These are phyloP conservation scores for Ornithoptera priamus DNA, from an alignment of 2,888 invertebrate species.

Conservation along the genomic window DNA sequence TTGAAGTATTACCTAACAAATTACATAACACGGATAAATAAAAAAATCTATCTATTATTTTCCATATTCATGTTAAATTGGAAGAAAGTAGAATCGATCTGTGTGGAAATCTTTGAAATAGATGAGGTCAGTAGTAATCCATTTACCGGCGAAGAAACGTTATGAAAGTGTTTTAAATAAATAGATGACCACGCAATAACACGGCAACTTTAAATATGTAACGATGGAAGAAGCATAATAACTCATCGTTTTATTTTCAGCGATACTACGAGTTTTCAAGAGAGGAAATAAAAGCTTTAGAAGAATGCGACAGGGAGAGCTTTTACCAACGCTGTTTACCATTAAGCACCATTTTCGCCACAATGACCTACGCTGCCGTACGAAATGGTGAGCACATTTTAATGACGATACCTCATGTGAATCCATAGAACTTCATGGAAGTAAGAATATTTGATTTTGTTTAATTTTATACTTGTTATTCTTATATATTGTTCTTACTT, in stretches of 20 bases:
- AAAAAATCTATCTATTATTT: too few species aligned
- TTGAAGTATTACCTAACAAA: too few species aligned
- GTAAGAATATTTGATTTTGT: conserved; percentile 46
- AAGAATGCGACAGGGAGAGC: conserved; percentile 89
- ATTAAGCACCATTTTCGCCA: conserved; percentile 81
- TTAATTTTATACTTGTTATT: conserved; percentile 11
- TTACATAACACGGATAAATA: too few species aligned
- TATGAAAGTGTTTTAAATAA: too few species aligned
- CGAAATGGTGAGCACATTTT: conserved; percentile 76
- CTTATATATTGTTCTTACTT: conserved; percentile 54
- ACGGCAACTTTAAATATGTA: too few species aligned
- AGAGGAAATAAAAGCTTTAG: conserved; percentile 85
- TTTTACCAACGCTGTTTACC: conserved; percentile 88
- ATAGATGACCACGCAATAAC: too few species aligned
- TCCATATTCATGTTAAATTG: too few species aligned
- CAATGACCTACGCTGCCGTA: conserved; percentile 83
- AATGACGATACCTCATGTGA: background rate
- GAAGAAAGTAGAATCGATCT: too few species aligned
- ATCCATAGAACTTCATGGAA: conserved; percentile 60
- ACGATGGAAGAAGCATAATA: background rate
- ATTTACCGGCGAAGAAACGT: background rate
- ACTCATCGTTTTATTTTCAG: conserved; percentile 48
- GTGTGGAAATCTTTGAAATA: too few species aligned
- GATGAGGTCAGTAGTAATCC: background rate
- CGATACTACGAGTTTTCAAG: conserved; percentile 83